Conservation (phyloP, 2,888 invertebrate species). For the Brachylomia viminalis region DNA sequence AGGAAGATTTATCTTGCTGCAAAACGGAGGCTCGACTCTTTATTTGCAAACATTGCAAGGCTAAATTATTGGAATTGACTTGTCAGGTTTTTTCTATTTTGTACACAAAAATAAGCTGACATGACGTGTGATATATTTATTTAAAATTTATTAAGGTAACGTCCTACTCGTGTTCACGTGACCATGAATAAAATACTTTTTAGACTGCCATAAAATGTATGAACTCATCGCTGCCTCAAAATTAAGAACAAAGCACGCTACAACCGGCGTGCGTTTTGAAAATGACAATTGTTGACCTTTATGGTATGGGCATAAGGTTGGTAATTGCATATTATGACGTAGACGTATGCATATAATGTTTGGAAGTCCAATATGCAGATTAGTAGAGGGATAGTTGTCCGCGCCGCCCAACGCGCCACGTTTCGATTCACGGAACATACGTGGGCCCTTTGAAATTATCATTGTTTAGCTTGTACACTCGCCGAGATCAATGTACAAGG, state of each 20-base stretch:
- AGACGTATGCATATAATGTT: constrained; percentile 70
- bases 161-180: constrained; percentile 62
- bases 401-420: constrained; percentile 74
- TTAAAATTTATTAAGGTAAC: constrained; percentile 40
- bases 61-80: constrained; percentile 75
- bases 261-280: constrained; percentile 17
- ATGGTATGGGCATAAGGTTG: constrained; percentile 60
- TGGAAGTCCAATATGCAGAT: constrained; percentile 86
- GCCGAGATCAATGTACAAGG: constrained; percentile 64
- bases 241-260: constrained; percentile 52
- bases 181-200: constrained; percentile 62
- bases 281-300: constrained; percentile 49
- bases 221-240: constrained; percentile 45
- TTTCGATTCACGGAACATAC: constrained; percentile 81
- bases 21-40: constrained; percentile 81
- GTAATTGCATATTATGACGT: constrained; percentile 61
- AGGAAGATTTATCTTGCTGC: constrained; percentile 74
- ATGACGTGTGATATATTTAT: constrained; percentile 31
- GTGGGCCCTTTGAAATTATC: constrained; percentile 83
- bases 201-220: constrained; percentile 62
- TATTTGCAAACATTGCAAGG: constrained; percentile 87
- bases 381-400: constrained; percentile 84
- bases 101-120: constrained; percentile 40
- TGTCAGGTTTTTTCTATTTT: constrained; percentile 64
- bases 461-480: constrained; percentile 80